These are phyloP conservation scores for Helobdella robusta DNA, from an alignment of 2,888 invertebrate genomes.

Conservation along the genomic window DNA sequence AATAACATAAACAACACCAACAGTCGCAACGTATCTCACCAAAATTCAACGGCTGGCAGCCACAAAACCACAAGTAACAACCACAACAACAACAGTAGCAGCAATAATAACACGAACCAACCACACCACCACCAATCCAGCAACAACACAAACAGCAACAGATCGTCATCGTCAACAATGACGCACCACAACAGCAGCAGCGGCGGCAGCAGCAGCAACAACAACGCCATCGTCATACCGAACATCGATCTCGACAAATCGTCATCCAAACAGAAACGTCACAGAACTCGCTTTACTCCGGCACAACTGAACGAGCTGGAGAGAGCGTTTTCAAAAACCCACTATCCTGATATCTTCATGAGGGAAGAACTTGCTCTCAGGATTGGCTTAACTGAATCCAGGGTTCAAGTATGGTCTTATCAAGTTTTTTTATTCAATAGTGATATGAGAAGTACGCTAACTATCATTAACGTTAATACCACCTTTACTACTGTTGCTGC, in stretches of 20 bases:
- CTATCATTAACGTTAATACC: neutral
- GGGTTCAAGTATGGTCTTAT: slow-evolving; percentile 69
- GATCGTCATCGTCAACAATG: slow-evolving; percentile 3
- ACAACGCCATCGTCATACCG: neutral
- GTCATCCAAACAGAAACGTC: slow-evolving; percentile 87
- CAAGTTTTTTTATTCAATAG: neutral
- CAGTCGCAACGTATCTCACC: slow-evolving; percentile 8
- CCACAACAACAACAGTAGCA: slow-evolving; percentile 6
- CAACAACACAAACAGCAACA: too few relatives aligned
- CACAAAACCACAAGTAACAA: neutral
- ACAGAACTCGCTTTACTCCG: slow-evolving; percentile 89
- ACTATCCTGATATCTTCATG: slow-evolving; percentile 95
- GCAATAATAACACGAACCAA: neutral
- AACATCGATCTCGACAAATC: slow-evolving; percentile 52
- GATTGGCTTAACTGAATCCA: slow-evolving; percentile 87
- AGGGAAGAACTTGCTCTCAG: slow-evolving; percentile 92
- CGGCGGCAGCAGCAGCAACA: slow-evolving; percentile 10
- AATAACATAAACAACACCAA: slow-evolving; percentile 9
- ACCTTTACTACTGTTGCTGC: neutral
- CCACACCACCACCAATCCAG: neutral
- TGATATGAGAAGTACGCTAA: too few relatives aligned
- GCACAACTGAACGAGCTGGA: slow-evolving; percentile 92
- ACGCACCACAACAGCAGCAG: slow-evolving; percentile 1
- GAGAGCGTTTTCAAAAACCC: slow-evolving; percentile 89
- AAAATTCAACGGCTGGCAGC: neutral